Evolutionary conservation across 1,140 invertebrate genomes (phyloP), one percentile per base, ranked within the genome.

Genomic region (Drosophila kepulauana): DNA sequence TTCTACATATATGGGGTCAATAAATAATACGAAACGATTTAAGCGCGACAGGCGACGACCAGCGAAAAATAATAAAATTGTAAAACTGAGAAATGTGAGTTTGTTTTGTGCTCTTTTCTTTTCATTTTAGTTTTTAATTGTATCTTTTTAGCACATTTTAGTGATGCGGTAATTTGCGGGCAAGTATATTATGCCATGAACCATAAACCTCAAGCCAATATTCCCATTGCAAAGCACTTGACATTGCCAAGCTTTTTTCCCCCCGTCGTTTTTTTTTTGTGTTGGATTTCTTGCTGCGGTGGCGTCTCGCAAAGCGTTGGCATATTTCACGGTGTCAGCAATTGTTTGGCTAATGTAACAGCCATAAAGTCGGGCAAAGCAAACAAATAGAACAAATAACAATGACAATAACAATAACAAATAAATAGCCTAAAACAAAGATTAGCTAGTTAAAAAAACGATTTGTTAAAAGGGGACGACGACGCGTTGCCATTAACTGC

Each of bases 331-430:
- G 62, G 56, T 65, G 43, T 85, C 70, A 76, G 79, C 72, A 82
- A 65, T 77, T 70, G 82, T 77, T 88, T 82, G 75, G 65, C 68
- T 74, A 65, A 77, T 64, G 75, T 65, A 79, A 73, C 68, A 41
- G 54, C 43, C 71, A 30, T 28, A 51, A 67, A 66, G 64, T 33
- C 30, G 52, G 35, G 25, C 51, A 75, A 70, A 75, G 35, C 28
- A 57, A 75, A 75, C 72, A 75, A 49, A 51, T 20, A 70, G 8
- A 45, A 45, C 35, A 63, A 46, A 52, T n/a, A 59, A 7, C 16
- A 46, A 51, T 41, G 11, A 28, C 7, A 38, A 35, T 48, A 52
- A 28, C 7, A 38, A 35, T 48, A 52, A 33, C 38, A 46, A 68
- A 49, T 45, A 64, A 71, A 71, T 11, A 58, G 20, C 43, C 25